Conservation (phyloP, 2,797 vertebrate species). For the Orestias chungarensis region DNA sequence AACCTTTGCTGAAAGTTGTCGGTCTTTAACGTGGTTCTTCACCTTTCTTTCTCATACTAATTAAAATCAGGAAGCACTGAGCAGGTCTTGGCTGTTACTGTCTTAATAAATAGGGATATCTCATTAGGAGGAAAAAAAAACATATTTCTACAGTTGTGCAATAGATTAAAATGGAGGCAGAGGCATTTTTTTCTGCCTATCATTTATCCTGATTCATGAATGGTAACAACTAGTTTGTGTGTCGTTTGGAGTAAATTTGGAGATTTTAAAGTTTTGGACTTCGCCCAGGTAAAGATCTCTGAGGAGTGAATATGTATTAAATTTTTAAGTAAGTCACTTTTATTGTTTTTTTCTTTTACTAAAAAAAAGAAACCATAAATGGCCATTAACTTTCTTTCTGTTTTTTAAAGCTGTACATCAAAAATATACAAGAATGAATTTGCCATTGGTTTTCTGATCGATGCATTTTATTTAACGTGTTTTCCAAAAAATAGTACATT, state of each 20-base stretch:
- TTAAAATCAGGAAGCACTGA: slow-evolving; percentile 49
- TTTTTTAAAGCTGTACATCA: slow-evolving; percentile 64
- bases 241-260: slow-evolving; percentile 34
- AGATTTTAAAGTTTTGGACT: slow-evolving; percentile 43
- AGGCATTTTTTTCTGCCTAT: slow-evolving; percentile 26
- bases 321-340: slow-evolving; percentile 32
- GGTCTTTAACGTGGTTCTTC: slow-evolving; percentile 41
- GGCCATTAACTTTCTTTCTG: slow-evolving; percentile 46
- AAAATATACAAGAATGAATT: slow-evolving; percentile 52
- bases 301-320: slow-evolving; percentile 36
- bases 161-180: slow-evolving; percentile 30
- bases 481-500: not conserved
- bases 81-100: slow-evolving; percentile 60
- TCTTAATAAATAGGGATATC: slow-evolving; percentile 34
- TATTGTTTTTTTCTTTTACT: slow-evolving; percentile 38
- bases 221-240: slow-evolving; percentile 36
- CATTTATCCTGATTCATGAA: slow-evolving; percentile 22
- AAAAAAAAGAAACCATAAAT: slow-evolving; percentile 56
- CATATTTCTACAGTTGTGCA: slow-evolving; percentile 51
- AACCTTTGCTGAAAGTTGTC: slow-evolving; percentile 45
- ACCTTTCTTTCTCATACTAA: slow-evolving; percentile 46
- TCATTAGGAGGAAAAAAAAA: slow-evolving; percentile 28
- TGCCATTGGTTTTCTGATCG: not conserved
- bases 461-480: not conserved
- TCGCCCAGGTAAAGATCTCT: slow-evolving; percentile 67